Conservation (phyloP, 2,797 vertebrate species). For the Nannoperca australis region DNA sequence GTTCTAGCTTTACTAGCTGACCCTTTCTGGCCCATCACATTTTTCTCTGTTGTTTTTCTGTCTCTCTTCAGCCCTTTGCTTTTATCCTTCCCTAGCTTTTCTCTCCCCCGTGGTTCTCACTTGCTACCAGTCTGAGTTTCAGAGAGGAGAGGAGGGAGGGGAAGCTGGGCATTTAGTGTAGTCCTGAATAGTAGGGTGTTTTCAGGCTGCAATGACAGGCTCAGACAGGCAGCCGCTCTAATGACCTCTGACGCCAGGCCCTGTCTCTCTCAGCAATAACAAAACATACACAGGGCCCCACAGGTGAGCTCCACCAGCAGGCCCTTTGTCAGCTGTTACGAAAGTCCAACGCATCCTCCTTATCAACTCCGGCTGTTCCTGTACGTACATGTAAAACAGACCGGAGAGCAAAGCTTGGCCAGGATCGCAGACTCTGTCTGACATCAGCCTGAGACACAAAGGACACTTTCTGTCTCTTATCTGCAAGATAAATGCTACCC, state of each 20-base stretch:
- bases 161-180: conserved; percentile 65
- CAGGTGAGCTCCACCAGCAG: conserved; percentile 80
- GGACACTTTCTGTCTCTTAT: conserved; percentile 74
- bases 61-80: conserved; percentile 22
- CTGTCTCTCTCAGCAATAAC: conserved; percentile 82
- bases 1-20: conserved; percentile 4
- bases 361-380: conserved; percentile 53
- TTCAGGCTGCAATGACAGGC: conserved; percentile 86
- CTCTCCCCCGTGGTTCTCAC: conserved; percentile 52
- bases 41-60: conserved; percentile 29
- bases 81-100: conserved; percentile 18
- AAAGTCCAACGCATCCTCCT: conserved; percentile 51
- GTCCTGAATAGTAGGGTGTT: conserved; percentile 84
- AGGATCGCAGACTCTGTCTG: conserved; percentile 36
- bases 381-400: conserved; percentile 52
- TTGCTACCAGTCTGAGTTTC: conserved; percentile 51
- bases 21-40: conserved; percentile 19
- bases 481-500: conserved; percentile 65
- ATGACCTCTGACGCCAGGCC: conserved; percentile 87
- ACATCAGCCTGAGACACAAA: conserved; percentile 61
- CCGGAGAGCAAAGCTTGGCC: conserved; percentile 31
- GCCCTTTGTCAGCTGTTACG: conserved; percentile 74
- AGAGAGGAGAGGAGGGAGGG: conserved; percentile 46
- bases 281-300: conserved; percentile 72
- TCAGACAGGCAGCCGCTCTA: conserved; percentile 87